Evolutionary conservation across 1,140 invertebrate species (phyloP), one percentile per base, ranked within the genome.

Genomic region (Camponotus pennsylvanicus): DNA sequence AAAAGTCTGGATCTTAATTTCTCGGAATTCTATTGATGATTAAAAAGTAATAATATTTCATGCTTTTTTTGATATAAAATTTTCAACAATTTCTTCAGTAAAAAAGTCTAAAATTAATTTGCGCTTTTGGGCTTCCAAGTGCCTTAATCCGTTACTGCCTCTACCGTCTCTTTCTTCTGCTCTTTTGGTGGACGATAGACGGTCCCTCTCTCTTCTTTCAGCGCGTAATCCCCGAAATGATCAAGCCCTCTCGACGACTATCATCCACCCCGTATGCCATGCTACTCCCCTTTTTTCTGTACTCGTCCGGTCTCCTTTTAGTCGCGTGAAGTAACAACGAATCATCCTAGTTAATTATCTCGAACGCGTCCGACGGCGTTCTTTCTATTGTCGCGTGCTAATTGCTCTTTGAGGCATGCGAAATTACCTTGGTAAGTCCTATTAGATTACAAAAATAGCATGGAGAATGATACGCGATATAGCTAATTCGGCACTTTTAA

Each of bases 281-380:
- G 37, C 76, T 67, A 57, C 49, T 40, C 49, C 73, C 32, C 87
- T 79, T 85, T 79, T 89, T 57, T 70, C 63, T 71, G 49, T 86
- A 77, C 86, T 88, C 88, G 85, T 80, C 90, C 83, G 63, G 55
- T 70, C 78, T 76, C 87, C 82, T 90, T 92, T 89, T 73, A 89
- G 73, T 78, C 88, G 73, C 89, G 73, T 79, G 86, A 75, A 87
- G 57, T 82, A 90, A 90, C 87, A 87, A 80, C 75, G 89, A 90
- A 90, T 90, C 88, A 90, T 90, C 83, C 78, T 86, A 88, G 89
- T 90, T 89, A 87, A 90, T 90, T 90, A 90, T 88, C 82, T 85
- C 78, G 77, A 77, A 87, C 86, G 86, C 89, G 86, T 61, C 73
- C 18, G 70, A 63, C 78, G 66, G 77, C 78, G 57, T 34, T 89